These are phyloP conservation scores for Halocaridina rubra DNA, from an alignment of 2,888 invertebrate genomes.

Conservation along the genomic window DNA sequence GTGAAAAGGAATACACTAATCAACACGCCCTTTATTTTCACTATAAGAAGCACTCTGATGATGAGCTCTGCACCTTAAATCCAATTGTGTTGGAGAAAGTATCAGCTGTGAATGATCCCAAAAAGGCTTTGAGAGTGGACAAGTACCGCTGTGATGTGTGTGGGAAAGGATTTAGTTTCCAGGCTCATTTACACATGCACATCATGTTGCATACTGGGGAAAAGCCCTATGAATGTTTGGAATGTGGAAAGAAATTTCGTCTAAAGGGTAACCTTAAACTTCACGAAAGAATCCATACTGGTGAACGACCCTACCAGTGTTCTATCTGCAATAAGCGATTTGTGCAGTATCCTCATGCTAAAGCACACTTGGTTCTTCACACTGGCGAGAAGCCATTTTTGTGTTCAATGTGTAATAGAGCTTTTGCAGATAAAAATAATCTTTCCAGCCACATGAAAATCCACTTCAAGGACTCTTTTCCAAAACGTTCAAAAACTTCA, in stretches of 20 bases:
- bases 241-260: slow-evolving; percentile 61
- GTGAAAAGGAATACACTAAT: no score
- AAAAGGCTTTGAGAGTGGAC: no score
- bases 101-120: no score
- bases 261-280: slow-evolving; percentile 63
- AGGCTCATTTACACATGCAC: slow-evolving; percentile 56
- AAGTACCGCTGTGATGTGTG: slow-evolving; percentile 1
- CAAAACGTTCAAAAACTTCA: no score
- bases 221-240: slow-evolving; percentile 59
- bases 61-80: no score
- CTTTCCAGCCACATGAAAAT: neutral
- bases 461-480: neutral
- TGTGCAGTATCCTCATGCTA: slow-evolving; percentile 59
- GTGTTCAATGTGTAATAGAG: slow-evolving; percentile 64
- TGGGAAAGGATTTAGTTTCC: slow-evolving; percentile 56
- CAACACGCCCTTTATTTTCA: no score
- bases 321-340: slow-evolving; percentile 63
- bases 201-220: slow-evolving; percentile 55
- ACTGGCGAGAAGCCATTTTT: slow-evolving; percentile 63
- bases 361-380: slow-evolving; percentile 62
- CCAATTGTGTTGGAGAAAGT: no score
- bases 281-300: slow-evolving; percentile 63
- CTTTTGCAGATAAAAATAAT: slow-evolving; percentile 61
- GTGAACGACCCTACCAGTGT: slow-evolving; percentile 61
- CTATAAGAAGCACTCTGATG: no score